Percentiles rank a stretch among this genome's conserved stretches.
Conservation (phyloP, 2,797 vertebrate species). For the Neosalanx taihuensis region DNA sequence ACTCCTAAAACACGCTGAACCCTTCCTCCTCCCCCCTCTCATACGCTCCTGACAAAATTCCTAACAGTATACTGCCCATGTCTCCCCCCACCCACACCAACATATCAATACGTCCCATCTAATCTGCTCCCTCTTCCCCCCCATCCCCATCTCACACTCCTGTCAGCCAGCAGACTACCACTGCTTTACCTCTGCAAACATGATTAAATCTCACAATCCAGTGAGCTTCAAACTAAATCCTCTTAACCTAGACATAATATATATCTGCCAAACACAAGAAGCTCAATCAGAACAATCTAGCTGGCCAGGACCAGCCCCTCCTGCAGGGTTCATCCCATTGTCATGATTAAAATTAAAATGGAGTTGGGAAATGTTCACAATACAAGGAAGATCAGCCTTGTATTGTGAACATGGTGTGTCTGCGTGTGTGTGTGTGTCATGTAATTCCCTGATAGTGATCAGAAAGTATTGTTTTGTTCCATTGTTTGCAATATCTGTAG, state of each 20-base stretch:
- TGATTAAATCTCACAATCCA: constrained; percentile 75
- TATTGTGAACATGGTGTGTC: constrained; percentile 1
- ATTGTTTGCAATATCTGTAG: constrained; percentile 62
- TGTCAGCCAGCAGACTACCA: constrained; percentile 45
- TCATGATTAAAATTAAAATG: constrained; percentile 81
- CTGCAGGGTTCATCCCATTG: constrained; percentile 78
- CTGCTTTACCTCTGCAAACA: constrained; percentile 68
- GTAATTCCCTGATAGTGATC: constrained; percentile 63
- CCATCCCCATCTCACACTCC: background rate
- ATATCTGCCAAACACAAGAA: constrained; percentile 81
- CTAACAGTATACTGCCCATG: background rate
- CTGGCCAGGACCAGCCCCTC: constrained; percentile 48
- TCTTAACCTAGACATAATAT: constrained; percentile 79
- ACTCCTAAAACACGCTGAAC: background rate
- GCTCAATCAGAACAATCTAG: constrained; percentile 79
- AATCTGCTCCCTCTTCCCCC: background rate
- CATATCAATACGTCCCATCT: background rate
- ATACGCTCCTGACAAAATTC: background rate
- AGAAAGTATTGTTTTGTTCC: constrained; percentile 53
- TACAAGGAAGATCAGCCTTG: constrained; percentile 65
- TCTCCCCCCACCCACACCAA: background rate
- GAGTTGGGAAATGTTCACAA: constrained; percentile 72
- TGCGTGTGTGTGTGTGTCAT: constrained; percentile 15
- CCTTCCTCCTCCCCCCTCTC: background rate
- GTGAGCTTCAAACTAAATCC: constrained; percentile 72